phyloP scores from a whole-genome alignment of 2,113 vertebrate genomes.

The Hyaena hyaena region DNA sequence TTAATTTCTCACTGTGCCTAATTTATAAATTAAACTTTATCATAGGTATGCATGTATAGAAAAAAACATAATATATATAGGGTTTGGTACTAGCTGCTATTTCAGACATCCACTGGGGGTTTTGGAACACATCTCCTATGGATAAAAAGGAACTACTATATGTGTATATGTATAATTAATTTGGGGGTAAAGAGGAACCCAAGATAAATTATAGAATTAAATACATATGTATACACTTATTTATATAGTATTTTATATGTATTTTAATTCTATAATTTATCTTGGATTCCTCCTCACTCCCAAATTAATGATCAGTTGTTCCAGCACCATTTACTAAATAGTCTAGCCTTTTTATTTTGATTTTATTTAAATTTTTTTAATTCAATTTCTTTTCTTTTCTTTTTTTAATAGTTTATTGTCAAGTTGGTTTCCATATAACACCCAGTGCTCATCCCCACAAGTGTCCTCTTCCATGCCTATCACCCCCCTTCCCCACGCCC shows the following conservation, averaged over 20 bases:
- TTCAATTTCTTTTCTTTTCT: no score
- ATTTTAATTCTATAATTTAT: not conserved
- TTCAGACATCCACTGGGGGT: not conserved
- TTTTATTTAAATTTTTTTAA: not conserved
- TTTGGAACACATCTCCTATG: not conserved
- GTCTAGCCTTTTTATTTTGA: not conserved
- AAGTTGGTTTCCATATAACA: no score
- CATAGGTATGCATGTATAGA: not conserved
- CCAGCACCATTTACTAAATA: not conserved
- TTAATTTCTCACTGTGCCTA: not conserved
- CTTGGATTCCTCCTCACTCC: not conserved
- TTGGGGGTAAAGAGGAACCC: not conserved
- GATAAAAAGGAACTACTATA: not conserved
- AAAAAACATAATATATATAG: not conserved
- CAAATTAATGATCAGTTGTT: not conserved
- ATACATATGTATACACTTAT: not conserved
- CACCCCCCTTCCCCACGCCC: no score
- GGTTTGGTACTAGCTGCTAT: not conserved
- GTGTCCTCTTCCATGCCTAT: no score
- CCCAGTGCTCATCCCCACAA: no score
- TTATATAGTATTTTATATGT: not conserved
- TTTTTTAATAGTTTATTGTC: no score
- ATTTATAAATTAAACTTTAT: not conserved
- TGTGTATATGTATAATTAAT: not conserved
- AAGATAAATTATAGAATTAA: not conserved